A percentile compares a stretch with the other conserved stretches of the same genome.
phyloP scores from a whole-genome alignment of 2,888 invertebrate genomes.

The Elegia similella region DNA sequence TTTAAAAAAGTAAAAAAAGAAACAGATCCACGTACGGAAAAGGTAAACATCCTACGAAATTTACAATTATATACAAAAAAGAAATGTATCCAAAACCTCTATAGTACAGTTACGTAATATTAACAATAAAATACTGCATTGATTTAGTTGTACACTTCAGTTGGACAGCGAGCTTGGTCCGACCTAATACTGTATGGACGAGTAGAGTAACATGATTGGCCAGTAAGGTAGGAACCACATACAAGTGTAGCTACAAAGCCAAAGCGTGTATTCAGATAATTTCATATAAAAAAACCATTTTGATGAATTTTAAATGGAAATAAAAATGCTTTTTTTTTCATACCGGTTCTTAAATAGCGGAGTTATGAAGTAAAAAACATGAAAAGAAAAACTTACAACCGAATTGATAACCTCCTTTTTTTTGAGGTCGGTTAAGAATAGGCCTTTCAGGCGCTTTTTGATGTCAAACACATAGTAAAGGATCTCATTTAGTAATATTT shows the following conservation, averaged over 20 bases:
- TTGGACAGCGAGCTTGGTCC: slow-evolving; percentile 41
- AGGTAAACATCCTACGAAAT: slow-evolving; percentile 65
- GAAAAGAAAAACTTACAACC: too few relatives aligned
- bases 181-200: slow-evolving; percentile 63
- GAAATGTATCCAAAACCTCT: slow-evolving; percentile 66
- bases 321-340: too few relatives aligned
- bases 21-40: slow-evolving; percentile 63
- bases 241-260: neutral
- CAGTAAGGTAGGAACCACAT: neutral
- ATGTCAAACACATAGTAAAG: too few relatives aligned
- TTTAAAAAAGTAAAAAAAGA: slow-evolving; percentile 52
- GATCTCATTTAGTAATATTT: too few relatives aligned
- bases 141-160: slow-evolving; percentile 47
- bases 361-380: too few relatives aligned
- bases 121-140: slow-evolving; percentile 70
- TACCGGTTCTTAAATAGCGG: too few relatives aligned
- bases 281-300: too few relatives aligned
- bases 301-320: too few relatives aligned
- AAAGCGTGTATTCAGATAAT: too few relatives aligned
- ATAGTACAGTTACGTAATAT: slow-evolving; percentile 55
- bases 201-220: slow-evolving; percentile 28
- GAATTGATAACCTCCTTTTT: too few relatives aligned
- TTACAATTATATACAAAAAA: slow-evolving; percentile 77
- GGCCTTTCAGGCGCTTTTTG: too few relatives aligned
- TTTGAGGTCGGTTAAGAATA: too few relatives aligned